These are phyloP conservation scores for Cerastis leucographa DNA, from an alignment of 2,888 invertebrate genomes.

Conservation along the genomic window DNA sequence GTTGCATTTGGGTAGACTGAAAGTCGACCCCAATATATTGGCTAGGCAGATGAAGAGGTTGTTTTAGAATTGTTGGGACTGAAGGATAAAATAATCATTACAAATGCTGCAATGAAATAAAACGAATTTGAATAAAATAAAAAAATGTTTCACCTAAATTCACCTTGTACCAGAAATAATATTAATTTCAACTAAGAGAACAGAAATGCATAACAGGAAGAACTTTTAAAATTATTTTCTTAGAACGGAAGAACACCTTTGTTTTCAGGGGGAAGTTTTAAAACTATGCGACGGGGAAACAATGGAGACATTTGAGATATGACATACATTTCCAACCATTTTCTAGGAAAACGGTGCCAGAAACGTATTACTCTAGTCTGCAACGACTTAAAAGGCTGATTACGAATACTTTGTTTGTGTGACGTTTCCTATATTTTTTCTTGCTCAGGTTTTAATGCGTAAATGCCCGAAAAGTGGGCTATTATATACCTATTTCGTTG, in stretches of 20 bases:
- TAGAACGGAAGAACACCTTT: neutral
- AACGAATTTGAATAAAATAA: neutral
- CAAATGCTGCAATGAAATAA: neutral
- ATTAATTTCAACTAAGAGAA: neutral
- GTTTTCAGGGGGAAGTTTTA: constrained; percentile 23
- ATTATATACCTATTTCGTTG: no score
- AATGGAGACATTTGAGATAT: constrained; percentile 31
- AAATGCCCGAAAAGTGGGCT: no score
- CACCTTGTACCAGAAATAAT: neutral
- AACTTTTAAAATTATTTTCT: neutral
- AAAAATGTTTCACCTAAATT: no score
- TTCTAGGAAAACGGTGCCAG: constrained; percentile 23
- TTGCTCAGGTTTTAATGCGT: no score
- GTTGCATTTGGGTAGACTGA: neutral
- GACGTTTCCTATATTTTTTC: no score
- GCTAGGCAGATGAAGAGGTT: neutral
- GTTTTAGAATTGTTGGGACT: neutral
- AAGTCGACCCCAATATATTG: neutral
- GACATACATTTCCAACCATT: constrained; percentile 24
- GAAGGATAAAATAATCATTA: neutral
- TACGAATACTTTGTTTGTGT: neutral
- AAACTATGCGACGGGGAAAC: constrained; percentile 13
- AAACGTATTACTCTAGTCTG: constrained; percentile 14
- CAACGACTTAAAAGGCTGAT: constrained; percentile 9
- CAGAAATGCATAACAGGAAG: neutral